These are phyloP conservation scores for Chelon auratus DNA, from an alignment of 2,797 vertebrate species.

Conservation along the genomic window DNA sequence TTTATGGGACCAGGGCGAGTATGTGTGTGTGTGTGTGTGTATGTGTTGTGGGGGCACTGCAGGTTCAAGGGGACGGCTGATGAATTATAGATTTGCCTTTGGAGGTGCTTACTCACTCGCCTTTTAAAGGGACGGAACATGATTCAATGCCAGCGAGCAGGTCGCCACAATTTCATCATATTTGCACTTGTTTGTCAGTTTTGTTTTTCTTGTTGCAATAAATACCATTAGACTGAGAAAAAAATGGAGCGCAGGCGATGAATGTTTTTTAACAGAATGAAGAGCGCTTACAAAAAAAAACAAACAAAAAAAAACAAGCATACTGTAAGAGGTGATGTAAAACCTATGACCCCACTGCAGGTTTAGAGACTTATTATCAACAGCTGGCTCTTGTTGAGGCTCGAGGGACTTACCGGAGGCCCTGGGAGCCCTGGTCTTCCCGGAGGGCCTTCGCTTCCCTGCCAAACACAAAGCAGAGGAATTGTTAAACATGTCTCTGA, in stretches of 20 bases:
- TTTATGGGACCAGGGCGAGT: constrained; percentile 75
- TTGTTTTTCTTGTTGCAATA: constrained; percentile 52
- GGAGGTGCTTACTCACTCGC: constrained; percentile 81
- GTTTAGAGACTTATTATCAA: constrained; percentile 21
- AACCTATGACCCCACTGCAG: constrained; percentile 1
- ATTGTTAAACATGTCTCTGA: constrained; percentile 44
- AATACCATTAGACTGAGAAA: constrained; percentile 35
- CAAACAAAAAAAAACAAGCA: neutral
- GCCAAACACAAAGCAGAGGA: constrained; percentile 68
- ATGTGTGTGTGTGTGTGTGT: constrained; percentile 6
- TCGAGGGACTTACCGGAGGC: constrained; percentile 90
- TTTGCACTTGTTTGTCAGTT: constrained; percentile 70
- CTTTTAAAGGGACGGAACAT: constrained; percentile 70
- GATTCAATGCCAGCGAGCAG: constrained; percentile 67
- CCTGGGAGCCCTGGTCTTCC: constrained; percentile 94
- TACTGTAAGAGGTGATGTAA: neutral
- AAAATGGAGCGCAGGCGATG: constrained; percentile 11
- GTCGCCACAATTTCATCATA: constrained; percentile 67
- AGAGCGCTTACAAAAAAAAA: neutral
- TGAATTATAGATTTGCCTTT: constrained; percentile 85
- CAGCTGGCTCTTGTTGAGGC: constrained; percentile 25
- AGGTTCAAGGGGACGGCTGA: constrained; percentile 81
- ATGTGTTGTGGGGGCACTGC: constrained; percentile 30
- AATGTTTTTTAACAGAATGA: constrained; percentile 5
- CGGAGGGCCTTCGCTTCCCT: constrained; percentile 92